phyloP scores from a whole-genome alignment of 2,797 vertebrate genomes.

The Triplophysa bombifrons region DNA sequence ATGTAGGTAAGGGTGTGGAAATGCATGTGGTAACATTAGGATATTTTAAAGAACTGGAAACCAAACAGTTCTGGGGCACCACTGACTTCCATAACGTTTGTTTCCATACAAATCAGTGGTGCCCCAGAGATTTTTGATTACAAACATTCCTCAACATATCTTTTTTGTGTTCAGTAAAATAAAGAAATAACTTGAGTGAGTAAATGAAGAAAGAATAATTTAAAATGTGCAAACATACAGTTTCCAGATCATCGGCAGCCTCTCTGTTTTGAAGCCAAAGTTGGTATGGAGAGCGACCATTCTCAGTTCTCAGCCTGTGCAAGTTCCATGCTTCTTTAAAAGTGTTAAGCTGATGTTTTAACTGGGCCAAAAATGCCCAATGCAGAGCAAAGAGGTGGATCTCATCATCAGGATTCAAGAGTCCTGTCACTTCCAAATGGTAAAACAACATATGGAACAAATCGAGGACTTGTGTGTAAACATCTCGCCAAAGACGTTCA shows the following conservation, averaged over 20 bases:
- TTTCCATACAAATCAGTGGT: no score
- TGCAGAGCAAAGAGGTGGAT: conserved; percentile 36
- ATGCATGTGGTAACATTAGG: neutral
- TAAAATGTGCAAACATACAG: conserved; percentile 24
- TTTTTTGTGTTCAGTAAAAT: no score
- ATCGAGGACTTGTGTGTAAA: conserved; percentile 29
- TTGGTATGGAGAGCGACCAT: conserved; percentile 23
- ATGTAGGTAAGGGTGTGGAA: conserved; percentile 11
- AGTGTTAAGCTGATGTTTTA: conserved; percentile 27
- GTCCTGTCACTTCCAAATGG: conserved; percentile 12
- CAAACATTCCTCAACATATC: no score
- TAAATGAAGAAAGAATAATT: neutral
- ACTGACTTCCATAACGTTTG: no score
- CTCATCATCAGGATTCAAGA: conserved; percentile 10
- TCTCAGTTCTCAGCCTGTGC: conserved; percentile 26
- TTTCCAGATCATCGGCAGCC: conserved; percentile 7
- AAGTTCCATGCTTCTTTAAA: conserved; percentile 40
- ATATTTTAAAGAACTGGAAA: no score
- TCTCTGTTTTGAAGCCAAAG: conserved; percentile 31
- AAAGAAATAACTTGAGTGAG: conserved; percentile 4
- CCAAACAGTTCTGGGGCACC: no score
- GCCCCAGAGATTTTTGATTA: no score
- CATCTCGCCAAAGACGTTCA: conserved; percentile 38
- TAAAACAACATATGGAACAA: conserved; percentile 28
- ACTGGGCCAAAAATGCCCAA: conserved; percentile 18